Conservation (phyloP, 2,888 invertebrate species). For the Argyra leucocephala region DNA sequence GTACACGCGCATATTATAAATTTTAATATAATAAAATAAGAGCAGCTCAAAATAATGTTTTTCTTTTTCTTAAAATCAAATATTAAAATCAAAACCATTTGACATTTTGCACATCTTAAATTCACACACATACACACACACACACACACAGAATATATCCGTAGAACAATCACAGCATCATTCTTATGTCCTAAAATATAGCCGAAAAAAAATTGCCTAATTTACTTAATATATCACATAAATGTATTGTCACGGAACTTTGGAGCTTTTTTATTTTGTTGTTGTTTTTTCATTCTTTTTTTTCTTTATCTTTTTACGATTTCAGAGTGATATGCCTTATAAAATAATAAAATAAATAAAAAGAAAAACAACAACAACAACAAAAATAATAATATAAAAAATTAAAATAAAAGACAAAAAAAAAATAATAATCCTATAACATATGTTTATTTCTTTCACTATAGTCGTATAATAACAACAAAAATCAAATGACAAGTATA, state of each 20-base stretch:
- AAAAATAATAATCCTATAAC: background rate
- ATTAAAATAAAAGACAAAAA: background rate
- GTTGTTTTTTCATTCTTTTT: background rate
- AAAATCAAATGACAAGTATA: no score
- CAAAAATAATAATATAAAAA: background rate
- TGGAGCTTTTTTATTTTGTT: no score
- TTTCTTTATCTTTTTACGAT: background rate
- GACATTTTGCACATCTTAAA: constrained; percentile 6
- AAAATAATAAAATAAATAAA: background rate
- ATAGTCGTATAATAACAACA: no score
- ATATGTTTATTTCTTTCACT: no score
- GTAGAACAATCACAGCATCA: background rate
- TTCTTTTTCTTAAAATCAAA: background rate
- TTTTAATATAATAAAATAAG: background rate
- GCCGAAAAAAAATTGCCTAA: background rate
- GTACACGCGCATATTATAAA: background rate
- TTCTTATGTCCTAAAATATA: background rate
- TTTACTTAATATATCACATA: background rate
- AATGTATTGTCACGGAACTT: background rate
- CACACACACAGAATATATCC: no score
- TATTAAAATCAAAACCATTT: constrained; percentile 2
- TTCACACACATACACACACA: background rate
- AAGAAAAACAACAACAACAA: background rate
- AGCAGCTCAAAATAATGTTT: no score
- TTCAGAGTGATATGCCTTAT: background rate